Percentiles rank a stretch among this genome's conserved stretches.
Evolutionary conservation across 1,140 invertebrate species (phyloP).

Genomic region (Panagrolaimus sp.): DNA sequence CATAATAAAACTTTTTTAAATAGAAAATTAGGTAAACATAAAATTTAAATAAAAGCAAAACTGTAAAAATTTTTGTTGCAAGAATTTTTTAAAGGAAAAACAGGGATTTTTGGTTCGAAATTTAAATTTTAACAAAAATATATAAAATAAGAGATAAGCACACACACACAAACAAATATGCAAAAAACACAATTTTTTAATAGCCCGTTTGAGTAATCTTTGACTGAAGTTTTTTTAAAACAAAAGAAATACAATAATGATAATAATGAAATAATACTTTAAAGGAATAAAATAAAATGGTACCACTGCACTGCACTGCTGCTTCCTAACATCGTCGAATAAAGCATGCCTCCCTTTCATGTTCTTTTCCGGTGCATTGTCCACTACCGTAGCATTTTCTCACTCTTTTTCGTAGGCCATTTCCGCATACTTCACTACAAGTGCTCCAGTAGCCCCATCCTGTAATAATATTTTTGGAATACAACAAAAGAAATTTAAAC

Average conservation of each 20-base stretch:
- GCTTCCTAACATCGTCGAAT: slow-evolving; percentile 25
- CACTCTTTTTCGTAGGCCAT: slow-evolving; percentile 51
- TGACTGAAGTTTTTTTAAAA: not conserved
- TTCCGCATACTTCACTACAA: slow-evolving; percentile 52
- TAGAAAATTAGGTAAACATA: no score
- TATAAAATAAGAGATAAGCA: not conserved
- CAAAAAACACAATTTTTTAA: not conserved
- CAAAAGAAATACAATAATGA: no score
- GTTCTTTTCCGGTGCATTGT: slow-evolving; percentile 48
- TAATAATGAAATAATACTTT: not conserved
- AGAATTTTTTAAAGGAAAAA: no score
- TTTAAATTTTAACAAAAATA: no score
- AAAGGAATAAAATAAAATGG: not conserved
- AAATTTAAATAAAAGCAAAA: slow-evolving; percentile 6
- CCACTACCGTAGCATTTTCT: slow-evolving; percentile 57
- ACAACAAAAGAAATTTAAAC: slow-evolving; percentile 22
- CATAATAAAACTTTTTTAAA: not conserved
- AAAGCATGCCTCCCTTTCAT: slow-evolving; percentile 47
- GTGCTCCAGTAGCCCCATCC: slow-evolving; percentile 59
- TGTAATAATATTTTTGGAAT: slow-evolving; percentile 34
- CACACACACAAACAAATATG: slow-evolving; percentile 1
- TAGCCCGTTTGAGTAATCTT: not conserved
- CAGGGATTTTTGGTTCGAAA: no score
- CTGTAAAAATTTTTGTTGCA: not conserved
- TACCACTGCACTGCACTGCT: not conserved